A percentile compares a stretch with the other conserved stretches of the same genome.
Evolutionary conservation across 2,888 invertebrate genomes (phyloP).

Genomic region (Pristionchus mayeri): DNA sequence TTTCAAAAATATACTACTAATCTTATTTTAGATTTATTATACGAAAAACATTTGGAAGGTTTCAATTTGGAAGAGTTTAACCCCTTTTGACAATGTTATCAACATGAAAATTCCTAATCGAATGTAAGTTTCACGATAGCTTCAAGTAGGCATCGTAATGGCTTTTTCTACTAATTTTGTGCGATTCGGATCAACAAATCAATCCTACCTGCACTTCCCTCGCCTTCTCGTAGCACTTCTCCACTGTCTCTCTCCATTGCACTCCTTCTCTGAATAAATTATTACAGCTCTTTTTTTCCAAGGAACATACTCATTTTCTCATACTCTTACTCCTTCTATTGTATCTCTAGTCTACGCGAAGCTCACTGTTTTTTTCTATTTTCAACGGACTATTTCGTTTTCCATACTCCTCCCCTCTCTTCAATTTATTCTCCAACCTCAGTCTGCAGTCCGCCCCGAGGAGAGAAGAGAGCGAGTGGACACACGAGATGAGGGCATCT

Average conservation of each 20-base stretch:
- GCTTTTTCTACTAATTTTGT: background rate
- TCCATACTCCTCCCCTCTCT: background rate
- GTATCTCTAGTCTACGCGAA: too few relatives aligned
- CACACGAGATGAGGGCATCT: slow-evolving; percentile 26
- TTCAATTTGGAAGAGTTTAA: too few relatives aligned
- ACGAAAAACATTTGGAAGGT: too few relatives aligned
- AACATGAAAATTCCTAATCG: background rate
- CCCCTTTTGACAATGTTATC: too few relatives aligned
- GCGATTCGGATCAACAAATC: too few relatives aligned
- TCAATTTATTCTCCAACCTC: background rate
- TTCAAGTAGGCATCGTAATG: background rate
- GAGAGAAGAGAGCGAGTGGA: background rate
- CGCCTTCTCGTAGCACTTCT: background rate
- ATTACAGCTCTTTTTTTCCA: too few relatives aligned
- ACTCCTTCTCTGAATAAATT: background rate
- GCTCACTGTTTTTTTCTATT: too few relatives aligned
- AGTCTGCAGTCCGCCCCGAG: background rate
- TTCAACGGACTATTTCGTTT: too few relatives aligned
- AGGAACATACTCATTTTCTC: too few relatives aligned
- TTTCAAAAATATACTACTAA: background rate
- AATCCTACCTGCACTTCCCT: background rate
- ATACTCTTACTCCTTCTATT: too few relatives aligned
- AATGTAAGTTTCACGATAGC: background rate
- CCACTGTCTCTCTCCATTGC: slow-evolving; percentile 13
- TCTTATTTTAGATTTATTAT: background rate